Evolutionary conservation across 2,113 vertebrate species (phyloP).

Genomic region (Rhinogobius similis): DNA sequence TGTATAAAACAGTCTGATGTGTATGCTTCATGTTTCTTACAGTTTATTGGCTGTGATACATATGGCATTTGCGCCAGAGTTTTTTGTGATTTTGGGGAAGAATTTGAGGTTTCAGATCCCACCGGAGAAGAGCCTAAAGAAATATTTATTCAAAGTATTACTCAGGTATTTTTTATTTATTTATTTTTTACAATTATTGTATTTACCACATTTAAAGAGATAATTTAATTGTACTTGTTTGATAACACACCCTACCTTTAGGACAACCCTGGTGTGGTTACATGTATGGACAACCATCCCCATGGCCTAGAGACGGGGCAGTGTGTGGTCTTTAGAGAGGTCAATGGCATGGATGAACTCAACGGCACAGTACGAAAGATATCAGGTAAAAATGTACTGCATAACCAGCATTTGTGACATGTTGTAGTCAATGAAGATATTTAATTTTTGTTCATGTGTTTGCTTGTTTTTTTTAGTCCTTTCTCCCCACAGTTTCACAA

Average conservation of each 20-base stretch:
- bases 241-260: constrained; percentile 25
- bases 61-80: constrained; percentile 90
- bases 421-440: not conserved
- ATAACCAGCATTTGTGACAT: not conserved
- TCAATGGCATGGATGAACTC: constrained; percentile 90
- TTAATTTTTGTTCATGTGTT: constrained; percentile 6
- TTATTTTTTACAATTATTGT: not conserved
- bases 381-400: constrained; percentile 79
- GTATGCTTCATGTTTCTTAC: constrained; percentile 12
- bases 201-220: not conserved
- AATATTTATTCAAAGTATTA: constrained; percentile 95
- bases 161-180: constrained; percentile 78
- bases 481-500: constrained; percentile 91
- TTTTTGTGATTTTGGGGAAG: constrained; percentile 96
- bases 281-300: constrained; percentile 92
- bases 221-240: not conserved
- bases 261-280: constrained; percentile 88
- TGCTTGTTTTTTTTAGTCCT: constrained; percentile 75
- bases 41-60: constrained; percentile 93
- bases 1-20: not conserved
- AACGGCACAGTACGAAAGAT: constrained; percentile 85
- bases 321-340: constrained; percentile 89
- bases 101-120: constrained; percentile 93
- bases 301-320: constrained; percentile 94
- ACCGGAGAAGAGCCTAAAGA: constrained; percentile 97